These are phyloP conservation scores for Nomada goodeniana DNA, from an alignment of 2,888 invertebrate species.

Conservation along the genomic window DNA sequence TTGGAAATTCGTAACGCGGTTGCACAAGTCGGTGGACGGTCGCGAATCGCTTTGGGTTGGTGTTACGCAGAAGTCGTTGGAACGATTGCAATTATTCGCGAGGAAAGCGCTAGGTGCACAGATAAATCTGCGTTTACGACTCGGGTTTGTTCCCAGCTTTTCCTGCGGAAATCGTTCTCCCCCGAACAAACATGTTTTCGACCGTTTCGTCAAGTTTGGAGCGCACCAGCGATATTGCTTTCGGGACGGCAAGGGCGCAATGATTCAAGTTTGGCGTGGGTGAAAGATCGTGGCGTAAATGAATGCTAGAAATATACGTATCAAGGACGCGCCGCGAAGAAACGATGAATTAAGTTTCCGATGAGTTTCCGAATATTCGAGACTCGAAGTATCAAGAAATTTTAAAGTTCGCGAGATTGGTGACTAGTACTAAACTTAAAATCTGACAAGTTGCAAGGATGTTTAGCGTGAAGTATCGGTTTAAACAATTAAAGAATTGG, in stretches of 20 bases:
- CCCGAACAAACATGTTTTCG: constrained; percentile 15
- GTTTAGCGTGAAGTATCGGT: too few relatives aligned
- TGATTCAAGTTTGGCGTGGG: background rate
- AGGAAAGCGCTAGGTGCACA: too few relatives aligned
- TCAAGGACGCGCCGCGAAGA: too few relatives aligned
- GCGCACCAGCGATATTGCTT: constrained; percentile 44
- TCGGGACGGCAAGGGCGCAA: background rate
- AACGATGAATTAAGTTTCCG: too few relatives aligned
- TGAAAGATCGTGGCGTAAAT: background rate
- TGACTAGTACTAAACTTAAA: too few relatives aligned
- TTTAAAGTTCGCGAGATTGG: too few relatives aligned
- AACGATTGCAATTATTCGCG: too few relatives aligned
- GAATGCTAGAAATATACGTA: background rate
- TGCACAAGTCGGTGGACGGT: too few relatives aligned
- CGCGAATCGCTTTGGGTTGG: too few relatives aligned
- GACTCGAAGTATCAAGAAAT: background rate
- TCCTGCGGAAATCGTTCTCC: background rate
- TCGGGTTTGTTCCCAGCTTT: constrained; percentile 2
- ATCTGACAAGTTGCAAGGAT: too few relatives aligned
- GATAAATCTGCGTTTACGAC: constrained; percentile 1
- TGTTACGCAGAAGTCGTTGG: too few relatives aligned
- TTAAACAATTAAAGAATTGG: background rate
- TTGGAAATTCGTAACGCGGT: too few relatives aligned
- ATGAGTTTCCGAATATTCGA: background rate
- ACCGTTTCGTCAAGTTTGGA: constrained; percentile 24